Percentiles rank a stretch among this genome's conserved stretches.
These are phyloP conservation scores for Odiellus spinosus DNA, from an alignment of 2,888 invertebrate genomes.

Conservation along the genomic window DNA sequence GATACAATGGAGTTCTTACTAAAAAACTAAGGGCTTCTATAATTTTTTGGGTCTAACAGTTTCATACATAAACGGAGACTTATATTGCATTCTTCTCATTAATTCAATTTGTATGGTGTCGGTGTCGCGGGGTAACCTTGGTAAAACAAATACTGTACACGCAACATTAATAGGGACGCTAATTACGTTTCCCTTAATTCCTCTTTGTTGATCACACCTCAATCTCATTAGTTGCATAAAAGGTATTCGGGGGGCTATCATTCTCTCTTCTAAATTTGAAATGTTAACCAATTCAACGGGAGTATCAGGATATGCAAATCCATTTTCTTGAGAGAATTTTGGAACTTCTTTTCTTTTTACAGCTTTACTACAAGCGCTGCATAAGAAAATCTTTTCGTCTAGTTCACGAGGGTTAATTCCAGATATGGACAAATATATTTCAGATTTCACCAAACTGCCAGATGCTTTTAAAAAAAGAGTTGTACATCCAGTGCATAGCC, in stretches of 20 bases:
- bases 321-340: no score
- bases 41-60: not conserved
- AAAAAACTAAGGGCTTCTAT: conserved; percentile 1
- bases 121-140: no score
- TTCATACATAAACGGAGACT: not conserved
- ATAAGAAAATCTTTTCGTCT: no score
- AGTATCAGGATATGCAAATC: not conserved
- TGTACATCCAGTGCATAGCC: no score
- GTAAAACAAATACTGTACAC: not conserved
- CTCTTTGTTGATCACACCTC: conserved; percentile 20
- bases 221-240: conserved; percentile 28
- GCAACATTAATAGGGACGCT: conserved; percentile 21
- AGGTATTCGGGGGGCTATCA: conserved; percentile 24
- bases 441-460: no score
- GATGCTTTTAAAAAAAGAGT: no score
- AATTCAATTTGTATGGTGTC: no score
- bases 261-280: conserved; percentile 24
- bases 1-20: not conserved
- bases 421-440: no score
- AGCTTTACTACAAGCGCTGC: no score
- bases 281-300: not conserved
- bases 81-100: no score
- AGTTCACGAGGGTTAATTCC: no score
- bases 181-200: conserved; percentile 22
- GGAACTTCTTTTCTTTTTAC: no score